Percentiles rank a stretch among this genome's conserved stretches.
Evolutionary conservation across 2,888 invertebrate genomes (phyloP).

Genomic region (Gastracanthus pulcherrimus): DNA sequence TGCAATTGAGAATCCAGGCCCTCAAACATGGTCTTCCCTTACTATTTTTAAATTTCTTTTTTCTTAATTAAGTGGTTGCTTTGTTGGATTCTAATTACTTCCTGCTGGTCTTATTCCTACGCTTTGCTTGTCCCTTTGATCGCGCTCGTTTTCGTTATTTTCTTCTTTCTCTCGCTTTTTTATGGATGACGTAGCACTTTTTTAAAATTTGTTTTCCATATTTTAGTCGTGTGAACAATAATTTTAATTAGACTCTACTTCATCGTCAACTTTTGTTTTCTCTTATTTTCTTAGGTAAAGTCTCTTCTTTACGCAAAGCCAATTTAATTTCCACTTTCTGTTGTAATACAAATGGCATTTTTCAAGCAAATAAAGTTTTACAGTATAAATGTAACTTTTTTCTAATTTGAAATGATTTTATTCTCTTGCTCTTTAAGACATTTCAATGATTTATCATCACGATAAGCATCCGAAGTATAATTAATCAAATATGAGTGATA

Average conservation of each 20-base stretch:
- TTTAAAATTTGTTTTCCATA: background rate
- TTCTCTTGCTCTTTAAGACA: too few species aligned
- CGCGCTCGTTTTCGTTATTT: background rate
- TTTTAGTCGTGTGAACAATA: background rate
- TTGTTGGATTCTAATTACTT: constrained; percentile 32
- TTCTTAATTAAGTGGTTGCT: constrained; percentile 6
- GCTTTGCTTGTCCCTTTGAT: too few species aligned
- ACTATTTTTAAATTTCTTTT: background rate
- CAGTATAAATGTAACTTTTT: background rate
- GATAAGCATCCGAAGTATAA: too few species aligned
- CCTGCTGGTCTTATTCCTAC: too few species aligned
- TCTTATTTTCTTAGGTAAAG: too few species aligned
- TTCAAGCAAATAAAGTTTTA: background rate
- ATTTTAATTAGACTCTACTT: background rate
- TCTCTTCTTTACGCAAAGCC: too few species aligned
- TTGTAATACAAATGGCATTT: too few species aligned
- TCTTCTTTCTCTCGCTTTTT: background rate
- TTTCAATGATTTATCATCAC: too few species aligned
- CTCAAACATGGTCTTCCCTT: background rate
- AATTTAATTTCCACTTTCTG: background rate
- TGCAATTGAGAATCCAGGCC: too few species aligned
- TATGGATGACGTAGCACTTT: background rate
- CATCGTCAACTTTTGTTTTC: background rate
- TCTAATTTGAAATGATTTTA: too few species aligned
- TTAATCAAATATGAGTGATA: too few species aligned